Evolutionary conservation across 1,140 invertebrate genomes (phyloP), one percentile per base, ranked within the genome.

Genomic region (Sycophaga agraensis): DNA sequence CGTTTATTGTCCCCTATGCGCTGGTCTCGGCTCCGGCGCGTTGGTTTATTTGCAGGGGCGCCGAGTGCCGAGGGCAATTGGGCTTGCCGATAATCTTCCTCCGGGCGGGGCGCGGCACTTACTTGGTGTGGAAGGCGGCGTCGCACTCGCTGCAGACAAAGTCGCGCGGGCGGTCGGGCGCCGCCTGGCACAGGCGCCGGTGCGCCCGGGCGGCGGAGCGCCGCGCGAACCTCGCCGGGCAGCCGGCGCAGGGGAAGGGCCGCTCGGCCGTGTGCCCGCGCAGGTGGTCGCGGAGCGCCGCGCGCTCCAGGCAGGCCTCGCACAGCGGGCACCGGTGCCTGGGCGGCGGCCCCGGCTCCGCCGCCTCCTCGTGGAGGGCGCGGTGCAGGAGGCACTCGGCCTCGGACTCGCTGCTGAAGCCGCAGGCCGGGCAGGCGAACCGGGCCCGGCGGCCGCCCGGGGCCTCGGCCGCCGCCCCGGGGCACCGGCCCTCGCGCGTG

Each of bases 181-280:
- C 21, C 8, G 14, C 17, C 64, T 2, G n/a, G 56, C 78, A 81
- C 14, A 64, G 34, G 24, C 58, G 70, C 6, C 61, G 58, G 58
- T 81, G 79, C 45, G 51, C 66, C 40, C 65, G 73, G 6, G 89
- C 75, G 65, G 85, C 86, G 24, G 83, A 84, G 63, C 84, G 83
- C 16, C 86, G 80, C 0, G 84, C 86, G 71, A 94, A 96, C 35
- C 84, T 83, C 0, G 80, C 71, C 0, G 69, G 69, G 70, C 90
- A 92, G 0, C 79, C 75, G 0, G 69, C 58, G 62, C 90, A 92
- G 17, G 83, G 70, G 64, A 85, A 92, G 0, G 91, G 90, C 64
- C 89, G 88, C 70, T 96, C 93, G 17, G 89, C 86, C 0, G 90
- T 92, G 69, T 91, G 91, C 26, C 83, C 82, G 21, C 87, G 81